These are phyloP conservation scores for Tamias sibiricus DNA, from an alignment of 2,113 vertebrate genomes.

Conservation along the genomic window DNA sequence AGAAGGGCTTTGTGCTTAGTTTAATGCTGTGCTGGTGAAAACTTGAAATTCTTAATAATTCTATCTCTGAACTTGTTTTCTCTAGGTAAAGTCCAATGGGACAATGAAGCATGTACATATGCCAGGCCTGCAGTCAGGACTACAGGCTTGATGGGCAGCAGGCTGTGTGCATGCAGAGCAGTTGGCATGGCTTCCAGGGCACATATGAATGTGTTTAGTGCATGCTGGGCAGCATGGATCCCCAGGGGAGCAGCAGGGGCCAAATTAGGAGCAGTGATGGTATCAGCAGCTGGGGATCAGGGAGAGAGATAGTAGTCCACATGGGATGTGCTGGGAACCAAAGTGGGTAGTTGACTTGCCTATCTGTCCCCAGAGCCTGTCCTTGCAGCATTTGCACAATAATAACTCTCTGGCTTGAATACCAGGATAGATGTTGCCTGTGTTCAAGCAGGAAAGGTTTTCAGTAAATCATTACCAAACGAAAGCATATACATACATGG, in stretches of 20 bases:
- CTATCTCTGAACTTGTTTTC: neutral
- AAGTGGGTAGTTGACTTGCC: neutral
- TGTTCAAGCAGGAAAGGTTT: neutral
- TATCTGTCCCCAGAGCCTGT: neutral
- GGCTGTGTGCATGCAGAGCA: too few species aligned
- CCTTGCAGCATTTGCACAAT: neutral
- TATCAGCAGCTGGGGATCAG: neutral
- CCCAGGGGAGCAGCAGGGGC: neutral
- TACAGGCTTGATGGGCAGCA: neutral
- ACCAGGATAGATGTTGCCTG: neutral
- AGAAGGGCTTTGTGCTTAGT: neutral
- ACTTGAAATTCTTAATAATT: neutral
- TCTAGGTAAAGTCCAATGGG: neutral
- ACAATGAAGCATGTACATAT: neutral
- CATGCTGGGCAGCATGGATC: neutral
- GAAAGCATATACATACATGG: neutral
- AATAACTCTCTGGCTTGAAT: neutral
- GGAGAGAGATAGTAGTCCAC: neutral
- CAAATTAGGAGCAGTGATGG: neutral
- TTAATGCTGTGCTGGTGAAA: neutral
- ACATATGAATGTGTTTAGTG: neutral
- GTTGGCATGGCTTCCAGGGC: neutral
- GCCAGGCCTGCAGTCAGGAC: neutral
- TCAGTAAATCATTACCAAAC: conserved; percentile 24
- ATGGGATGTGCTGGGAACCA: neutral